Conservation (phyloP, 1,140 invertebrate genomes). For the Gerris buenoi region DNA sequence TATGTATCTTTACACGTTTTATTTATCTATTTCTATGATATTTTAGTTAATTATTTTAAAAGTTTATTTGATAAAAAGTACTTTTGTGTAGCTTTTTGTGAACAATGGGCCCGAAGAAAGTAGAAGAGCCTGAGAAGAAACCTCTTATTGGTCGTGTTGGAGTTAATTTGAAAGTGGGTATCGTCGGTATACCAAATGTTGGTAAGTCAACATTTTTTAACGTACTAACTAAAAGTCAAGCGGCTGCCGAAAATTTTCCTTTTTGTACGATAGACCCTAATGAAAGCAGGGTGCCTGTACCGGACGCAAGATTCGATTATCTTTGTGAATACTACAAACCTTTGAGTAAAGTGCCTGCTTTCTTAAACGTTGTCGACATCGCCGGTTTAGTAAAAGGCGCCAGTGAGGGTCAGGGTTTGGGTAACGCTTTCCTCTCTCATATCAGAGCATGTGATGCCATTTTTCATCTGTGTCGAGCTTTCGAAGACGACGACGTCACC, state of each 20-base stretch:
- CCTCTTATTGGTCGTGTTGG: conserved; percentile 92
- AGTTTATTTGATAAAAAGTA: background rate
- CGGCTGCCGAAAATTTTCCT: conserved; percentile 94
- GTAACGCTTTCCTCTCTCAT: conserved; percentile 96
- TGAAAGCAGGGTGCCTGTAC: conserved; percentile 98
- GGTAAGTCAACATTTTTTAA: conserved; percentile 99
- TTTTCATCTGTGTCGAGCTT: conserved; percentile 81
- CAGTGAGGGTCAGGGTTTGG: conserved; percentile 91
- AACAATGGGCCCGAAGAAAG: conserved; percentile 87
- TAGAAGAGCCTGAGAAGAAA: conserved; percentile 69
- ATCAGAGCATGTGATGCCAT: conserved; percentile 98
- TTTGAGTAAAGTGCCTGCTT: conserved; percentile 89
- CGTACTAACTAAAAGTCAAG: conserved; percentile 90
- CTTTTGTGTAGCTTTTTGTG: conserved; percentile 1
- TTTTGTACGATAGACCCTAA: conserved; percentile 99
- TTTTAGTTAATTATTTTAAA: conserved; percentile 5
- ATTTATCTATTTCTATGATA: background rate
- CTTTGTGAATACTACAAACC: conserved; percentile 90
- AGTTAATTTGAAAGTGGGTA: conserved; percentile 92
- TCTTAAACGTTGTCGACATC: conserved; percentile 94
- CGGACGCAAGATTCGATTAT: conserved; percentile 85
- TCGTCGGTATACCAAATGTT: conserved; percentile 91
- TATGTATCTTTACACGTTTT: background rate
- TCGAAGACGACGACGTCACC: conserved; percentile 95
- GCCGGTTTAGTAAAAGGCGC: conserved; percentile 97